These are phyloP conservation scores for Threskiornis aethiopicus DNA, from an alignment of 2,797 vertebrate genomes.

Conservation along the genomic window DNA sequence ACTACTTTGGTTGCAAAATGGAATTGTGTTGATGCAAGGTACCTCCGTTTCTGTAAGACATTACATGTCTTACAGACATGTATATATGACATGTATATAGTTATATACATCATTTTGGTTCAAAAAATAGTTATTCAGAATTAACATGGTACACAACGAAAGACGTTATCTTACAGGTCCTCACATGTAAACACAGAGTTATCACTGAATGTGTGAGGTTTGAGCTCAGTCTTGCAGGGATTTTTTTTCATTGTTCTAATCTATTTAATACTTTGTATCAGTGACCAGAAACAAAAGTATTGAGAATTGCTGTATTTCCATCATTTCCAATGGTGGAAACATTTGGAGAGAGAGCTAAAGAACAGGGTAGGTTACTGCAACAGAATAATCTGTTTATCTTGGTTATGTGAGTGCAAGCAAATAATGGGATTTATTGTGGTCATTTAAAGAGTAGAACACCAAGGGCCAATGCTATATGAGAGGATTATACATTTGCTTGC, in stretches of 20 bases:
- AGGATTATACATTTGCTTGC: not conserved
- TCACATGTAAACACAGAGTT: not conserved
- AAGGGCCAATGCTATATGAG: not conserved
- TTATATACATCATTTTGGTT: not conserved
- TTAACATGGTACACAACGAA: not conserved
- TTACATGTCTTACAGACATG: not conserved
- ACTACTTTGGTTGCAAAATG: not conserved
- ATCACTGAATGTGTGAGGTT: not conserved
- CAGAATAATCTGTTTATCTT: not conserved
- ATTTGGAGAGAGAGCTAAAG: not conserved
- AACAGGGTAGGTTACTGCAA: not conserved
- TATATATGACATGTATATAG: not conserved
- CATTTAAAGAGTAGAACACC: not conserved
- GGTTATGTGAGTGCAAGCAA: not conserved
- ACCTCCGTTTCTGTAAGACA: not conserved
- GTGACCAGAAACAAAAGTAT: not conserved
- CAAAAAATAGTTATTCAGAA: not conserved
- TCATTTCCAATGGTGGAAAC: not conserved
- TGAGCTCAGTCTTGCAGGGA: not conserved
- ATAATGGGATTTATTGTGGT: not conserved
- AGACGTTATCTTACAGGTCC: not conserved
- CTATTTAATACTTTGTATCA: not conserved
- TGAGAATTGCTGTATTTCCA: not conserved
- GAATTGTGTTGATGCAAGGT: not conserved
- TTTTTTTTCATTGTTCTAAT: not conserved